These are phyloP conservation scores for Coturnix japonica DNA, from an alignment of 2,113 vertebrate species.

Conservation along the genomic window DNA sequence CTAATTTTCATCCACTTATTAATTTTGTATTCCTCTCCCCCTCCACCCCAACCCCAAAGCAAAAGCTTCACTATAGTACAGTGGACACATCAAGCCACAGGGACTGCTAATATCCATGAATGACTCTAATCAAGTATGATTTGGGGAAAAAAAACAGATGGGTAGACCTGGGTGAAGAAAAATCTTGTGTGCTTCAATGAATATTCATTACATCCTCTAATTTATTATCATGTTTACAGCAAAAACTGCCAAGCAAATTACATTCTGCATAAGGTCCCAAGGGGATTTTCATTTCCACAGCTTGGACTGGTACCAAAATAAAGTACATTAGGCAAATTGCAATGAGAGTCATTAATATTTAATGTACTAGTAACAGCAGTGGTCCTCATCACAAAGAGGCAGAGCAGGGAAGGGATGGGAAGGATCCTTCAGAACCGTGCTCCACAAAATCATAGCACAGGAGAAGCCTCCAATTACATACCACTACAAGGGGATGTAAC, in stretches of 20 bases:
- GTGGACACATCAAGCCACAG: neutral
- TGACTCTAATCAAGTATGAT: neutral
- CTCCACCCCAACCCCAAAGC: neutral
- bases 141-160: neutral
- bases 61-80: neutral
- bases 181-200: slow-evolving; percentile 29
- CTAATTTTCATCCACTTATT: neutral
- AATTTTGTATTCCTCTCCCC: neutral
- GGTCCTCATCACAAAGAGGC: slow-evolving; percentile 6
- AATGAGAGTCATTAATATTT: slow-evolving; percentile 69
- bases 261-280: slow-evolving; percentile 49
- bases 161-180: neutral
- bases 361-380: slow-evolving; percentile 56
- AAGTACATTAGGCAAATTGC: slow-evolving; percentile 71
- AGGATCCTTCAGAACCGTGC: neutral
- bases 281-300: slow-evolving; percentile 61
- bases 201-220: slow-evolving; percentile 73
- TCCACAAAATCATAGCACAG: neutral
- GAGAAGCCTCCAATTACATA: neutral
- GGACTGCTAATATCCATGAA: neutral
- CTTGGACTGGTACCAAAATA: slow-evolving; percentile 72
- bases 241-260: slow-evolving; percentile 73
- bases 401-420: neutral
- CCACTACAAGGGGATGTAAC: neutral
- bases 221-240: slow-evolving; percentile 77